Evolutionary conservation across 2,113 vertebrate genomes (phyloP).

Genomic region (Thermophis baileyi): DNA sequence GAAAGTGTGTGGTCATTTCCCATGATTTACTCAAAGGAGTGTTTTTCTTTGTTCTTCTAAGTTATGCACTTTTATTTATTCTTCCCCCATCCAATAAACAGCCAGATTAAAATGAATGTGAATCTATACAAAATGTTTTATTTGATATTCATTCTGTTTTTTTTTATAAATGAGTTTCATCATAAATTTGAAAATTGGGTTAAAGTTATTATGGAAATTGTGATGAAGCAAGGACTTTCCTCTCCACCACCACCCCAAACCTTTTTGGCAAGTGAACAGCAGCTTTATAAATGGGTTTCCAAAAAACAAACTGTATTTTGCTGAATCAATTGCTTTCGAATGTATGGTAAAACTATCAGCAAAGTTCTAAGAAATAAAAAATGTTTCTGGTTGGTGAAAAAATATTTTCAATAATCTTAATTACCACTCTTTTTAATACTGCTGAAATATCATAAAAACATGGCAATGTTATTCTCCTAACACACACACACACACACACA

Average conservation of each 20-base stretch:
- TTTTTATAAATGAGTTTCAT: background rate
- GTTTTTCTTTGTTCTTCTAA: slow-evolving; percentile 48
- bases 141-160: background rate
- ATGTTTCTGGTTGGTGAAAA: slow-evolving; percentile 25
- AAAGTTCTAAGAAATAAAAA: background rate
- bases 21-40: slow-evolving; percentile 44
- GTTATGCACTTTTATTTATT: background rate
- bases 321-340: slow-evolving; percentile 39
- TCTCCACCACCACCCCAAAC: background rate
- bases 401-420: slow-evolving; percentile 24
- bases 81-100: background rate
- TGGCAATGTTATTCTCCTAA: background rate
- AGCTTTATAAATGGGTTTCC: slow-evolving; percentile 32
- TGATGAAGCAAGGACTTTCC: background rate
- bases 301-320: slow-evolving; percentile 41
- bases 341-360: slow-evolving; percentile 32
- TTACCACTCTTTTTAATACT: slow-evolving; percentile 23
- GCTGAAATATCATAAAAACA: slow-evolving; percentile 22
- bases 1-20: slow-evolving; percentile 60
- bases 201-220: slow-evolving; percentile 1
- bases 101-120: background rate
- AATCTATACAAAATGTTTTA: background rate
- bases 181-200: slow-evolving; percentile 1
- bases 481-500: background rate
- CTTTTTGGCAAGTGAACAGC: slow-evolving; percentile 7